Base-by-base conservation (phyloP, 64 coral and sea anemone genomes). In the Acropora yongei region DNA sequence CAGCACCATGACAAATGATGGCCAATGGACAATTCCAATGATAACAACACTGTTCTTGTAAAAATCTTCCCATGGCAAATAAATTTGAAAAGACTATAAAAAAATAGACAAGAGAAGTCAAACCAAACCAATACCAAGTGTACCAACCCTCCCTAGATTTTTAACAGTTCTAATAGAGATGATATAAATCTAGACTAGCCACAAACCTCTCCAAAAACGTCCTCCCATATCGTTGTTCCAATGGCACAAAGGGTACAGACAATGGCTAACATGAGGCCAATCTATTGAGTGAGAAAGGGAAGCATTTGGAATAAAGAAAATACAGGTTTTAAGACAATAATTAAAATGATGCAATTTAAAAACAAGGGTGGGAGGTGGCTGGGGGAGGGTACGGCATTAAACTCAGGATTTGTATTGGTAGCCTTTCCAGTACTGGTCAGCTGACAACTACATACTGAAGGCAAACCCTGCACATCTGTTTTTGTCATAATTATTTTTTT, bases 21-120 rank as follows among this genome's bases (percentile, higher is more conserved):
- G 97, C 97, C 97, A 99, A 41, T 99, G 97, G 39, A 93, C 80
- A 43, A 96, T 83, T 0, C 97, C 97, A 78, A 99, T 99, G 58
- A 95, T 89, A 44, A 91, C 91, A 5, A 88, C 85, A 69, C 57
- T 96, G 20, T 96, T 76, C 42, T 89, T 79, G 63, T 99, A 99
- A 50, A 99, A 89, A 13, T 40, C 7, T 85, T 88, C 77, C 97
- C 97, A 99, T 13, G 91, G 94, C 1, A 99, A 83, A 61, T 89
- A 96, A 4, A 80, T 16, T 81, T 96, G 91, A 49, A 99, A 99
- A 77, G 93, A 4, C 97, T 99, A 67, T n/a, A 42, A 79, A 78
- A 2, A 75, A 3, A 63, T 6, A 30, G 40, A 72, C 5, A 72
- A 1, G 51, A 72, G 5, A 5, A 0, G 2, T 30, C n/a, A 30